Base-by-base conservation (phyloP, 2,888 invertebrate species). In the Cepaea hortensis region DNA sequence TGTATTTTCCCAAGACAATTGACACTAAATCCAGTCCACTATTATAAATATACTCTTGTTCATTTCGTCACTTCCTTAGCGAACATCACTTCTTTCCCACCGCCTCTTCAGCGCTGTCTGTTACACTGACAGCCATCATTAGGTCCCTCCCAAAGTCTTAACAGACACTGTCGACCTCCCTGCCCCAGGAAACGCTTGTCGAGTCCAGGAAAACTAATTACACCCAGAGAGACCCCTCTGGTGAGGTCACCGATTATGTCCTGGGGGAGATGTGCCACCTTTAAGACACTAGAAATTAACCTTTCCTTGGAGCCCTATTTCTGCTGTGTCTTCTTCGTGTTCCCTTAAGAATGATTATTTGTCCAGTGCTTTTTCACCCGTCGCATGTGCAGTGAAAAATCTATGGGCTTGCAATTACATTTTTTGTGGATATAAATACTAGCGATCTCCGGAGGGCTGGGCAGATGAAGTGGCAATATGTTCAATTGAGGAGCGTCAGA, bases 201-300 rank as follows among this genome's bases (percentile, higher is more conserved):
- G 48, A 76, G 50, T 50, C 20, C 4, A 50, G 48, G 20, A n/a
- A 50, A 76, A 48, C 48, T 76, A 76, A 76, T 76, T 76, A 76
- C 76, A 55, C 76, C 76, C 20, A 7, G 50, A 20, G 76, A 76
- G 76, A 76, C 76, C 76, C 55, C 76, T 76, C 50, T 48, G 76
- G 48, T 76, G 50, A 50, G 76, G 76, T 76, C 76, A 20, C 18
- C 18, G 20, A 55, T 76, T 48, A n/a, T 50, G 20, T 20, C 76
- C 76, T 20, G 2, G 15, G 20, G 76, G 76, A 50, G 48, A 76
- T 50, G 76, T 50, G 76, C 50, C 50, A 76, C 76, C 76, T 76
- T 76, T 55, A 55, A 11, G 1, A 35, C 35, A 55, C 55, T 6
- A 11, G 11, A 55, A 55, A 55, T 11, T 55, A 55, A 55, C 55